Evolutionary conservation across 2,888 invertebrate species (phyloP), one percentile per base, ranked within the genome.

Genomic region (Scaptomyza cyrtandrae): DNA sequence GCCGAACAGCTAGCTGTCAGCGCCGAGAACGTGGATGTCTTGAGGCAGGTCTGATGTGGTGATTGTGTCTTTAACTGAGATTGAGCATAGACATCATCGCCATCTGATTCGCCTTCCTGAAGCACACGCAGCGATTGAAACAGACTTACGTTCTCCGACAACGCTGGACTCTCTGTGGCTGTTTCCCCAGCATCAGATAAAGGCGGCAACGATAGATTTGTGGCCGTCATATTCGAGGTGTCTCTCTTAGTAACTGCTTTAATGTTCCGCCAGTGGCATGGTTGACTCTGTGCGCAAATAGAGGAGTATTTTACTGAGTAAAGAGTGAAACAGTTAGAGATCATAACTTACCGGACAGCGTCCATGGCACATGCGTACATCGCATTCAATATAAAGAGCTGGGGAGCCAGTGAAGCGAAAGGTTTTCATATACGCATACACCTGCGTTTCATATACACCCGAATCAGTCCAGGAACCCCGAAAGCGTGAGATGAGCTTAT

Each of bases 331-430:
- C 14, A 7, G 4, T 5, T 10, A 10, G 14, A 7, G 35, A 11
- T 9, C 0, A 1, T 2, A 27, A 19, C 95, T 95, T 92, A 98
- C 98, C 86, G 98, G 98, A 93, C 98, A 98, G 82, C 97, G 93
- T 68, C 98, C 98, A 91, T 98, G 98, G 91, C 98, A 98, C 98
- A 98, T 98, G 80, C 98, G 93, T 35, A 98, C 98, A 92, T 98
- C 98, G 88, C 98, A 98, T 93, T 98, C 98, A 69, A 98, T 97
- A 91, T 98, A 98, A 5, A 98, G 94, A 6, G 98, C 98, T 0
- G 98, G 98, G 0, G 98, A 98, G 27, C 98, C 98, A 0, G 98
- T 98, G 92, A 98, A 98, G 65, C 98, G 94, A 33, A 92, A 92
- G 7, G 98, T 98, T 93, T 98, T 98, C 96, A 98, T 97, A 90